phyloP scores from a whole-genome alignment of 2,113 vertebrate species.

The Calidris pugnax region DNA sequence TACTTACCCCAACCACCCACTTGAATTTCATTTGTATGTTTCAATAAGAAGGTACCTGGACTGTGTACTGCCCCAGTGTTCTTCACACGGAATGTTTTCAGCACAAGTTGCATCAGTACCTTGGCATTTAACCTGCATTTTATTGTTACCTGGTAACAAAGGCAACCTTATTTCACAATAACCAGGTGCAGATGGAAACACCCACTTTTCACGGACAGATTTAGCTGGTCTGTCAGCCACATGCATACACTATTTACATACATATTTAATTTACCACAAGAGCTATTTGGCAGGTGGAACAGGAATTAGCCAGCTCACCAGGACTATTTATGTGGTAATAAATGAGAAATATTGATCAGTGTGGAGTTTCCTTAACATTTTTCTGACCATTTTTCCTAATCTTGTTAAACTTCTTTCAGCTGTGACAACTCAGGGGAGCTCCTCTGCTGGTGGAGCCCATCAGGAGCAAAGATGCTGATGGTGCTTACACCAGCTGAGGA shows the following conservation, averaged over 20 bases:
- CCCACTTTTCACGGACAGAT: background rate
- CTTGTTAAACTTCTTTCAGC: background rate
- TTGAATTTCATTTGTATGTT: background rate
- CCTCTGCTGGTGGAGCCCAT: background rate
- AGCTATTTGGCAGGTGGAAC: background rate
- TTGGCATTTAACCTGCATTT: background rate
- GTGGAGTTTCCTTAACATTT: background rate
- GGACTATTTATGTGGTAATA: background rate
- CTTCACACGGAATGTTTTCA: background rate
- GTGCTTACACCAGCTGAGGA: background rate
- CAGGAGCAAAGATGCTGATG: background rate
- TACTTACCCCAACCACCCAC: background rate
- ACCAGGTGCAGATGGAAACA: background rate
- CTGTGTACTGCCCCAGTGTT: fast-evolving
- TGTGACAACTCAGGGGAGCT: background rate
- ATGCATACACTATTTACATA: background rate
- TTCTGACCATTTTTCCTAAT: background rate
- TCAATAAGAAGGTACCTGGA: background rate
- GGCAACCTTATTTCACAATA: background rate
- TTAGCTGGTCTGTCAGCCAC: background rate
- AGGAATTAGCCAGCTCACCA: background rate
- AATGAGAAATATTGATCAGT: background rate
- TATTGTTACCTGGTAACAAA: background rate
- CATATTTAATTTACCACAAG: background rate
- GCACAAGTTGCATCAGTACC: background rate